Conservation (phyloP, 2,888 invertebrate species). For the Sepioteuthis lessoniana region DNA sequence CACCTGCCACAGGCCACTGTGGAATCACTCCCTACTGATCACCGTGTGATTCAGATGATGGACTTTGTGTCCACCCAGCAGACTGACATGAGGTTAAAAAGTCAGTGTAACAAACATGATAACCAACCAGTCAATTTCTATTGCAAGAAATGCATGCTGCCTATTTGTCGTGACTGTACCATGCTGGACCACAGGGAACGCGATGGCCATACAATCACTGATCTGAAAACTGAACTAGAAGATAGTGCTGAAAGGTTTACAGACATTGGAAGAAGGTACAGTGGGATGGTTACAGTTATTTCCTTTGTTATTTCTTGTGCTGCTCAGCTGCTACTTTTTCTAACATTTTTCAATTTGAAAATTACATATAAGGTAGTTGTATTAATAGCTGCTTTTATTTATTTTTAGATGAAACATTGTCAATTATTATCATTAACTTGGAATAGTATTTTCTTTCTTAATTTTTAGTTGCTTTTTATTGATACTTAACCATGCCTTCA, state of each 20-base stretch:
- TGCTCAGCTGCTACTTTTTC: too few relatives aligned
- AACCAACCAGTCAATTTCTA: constrained; percentile 69
- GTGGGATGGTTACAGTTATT: not conserved
- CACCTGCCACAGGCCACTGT: constrained; percentile 65
- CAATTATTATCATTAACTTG: too few relatives aligned
- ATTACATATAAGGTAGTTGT: too few relatives aligned
- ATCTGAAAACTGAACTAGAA: constrained; percentile 64
- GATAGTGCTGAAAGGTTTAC: constrained; percentile 66
- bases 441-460: too few relatives aligned
- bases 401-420: too few relatives aligned
- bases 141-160: constrained; percentile 66
- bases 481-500: too few relatives aligned
- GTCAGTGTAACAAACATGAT: constrained; percentile 68
- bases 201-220: constrained; percentile 66
- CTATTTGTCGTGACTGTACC: constrained; percentile 70
- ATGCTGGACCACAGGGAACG: constrained; percentile 69
- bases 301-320: too few relatives aligned
- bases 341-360: too few relatives aligned
- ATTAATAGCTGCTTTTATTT: too few relatives aligned
- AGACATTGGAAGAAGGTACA: constrained; percentile 58
- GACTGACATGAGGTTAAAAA: constrained; percentile 62
- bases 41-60: constrained; percentile 71
- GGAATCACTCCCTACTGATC: constrained; percentile 67
- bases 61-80: constrained; percentile 62
- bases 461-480: too few relatives aligned